Evolutionary conservation across 2,888 invertebrate genomes (phyloP), one percentile per base, ranked within the genome.

Genomic region (Lasioglossum malachurum): DNA sequence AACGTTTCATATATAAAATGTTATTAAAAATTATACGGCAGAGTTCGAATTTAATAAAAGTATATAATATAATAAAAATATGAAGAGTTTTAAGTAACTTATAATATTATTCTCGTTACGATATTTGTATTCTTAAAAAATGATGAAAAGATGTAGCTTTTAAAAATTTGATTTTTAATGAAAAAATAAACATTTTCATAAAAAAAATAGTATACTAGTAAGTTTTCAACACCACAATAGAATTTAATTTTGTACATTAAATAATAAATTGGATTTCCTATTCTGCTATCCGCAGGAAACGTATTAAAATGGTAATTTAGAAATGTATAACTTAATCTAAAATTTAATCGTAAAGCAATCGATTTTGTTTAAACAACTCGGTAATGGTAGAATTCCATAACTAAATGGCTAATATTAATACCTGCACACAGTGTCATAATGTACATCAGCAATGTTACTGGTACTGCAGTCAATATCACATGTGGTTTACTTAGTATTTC

Each of bases 401-500:
- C 96, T 93, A 97, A 96, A 75, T 96, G 96, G 91, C 98, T 98
- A 79, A 99, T 96, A 96, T 99, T 99, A 97, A 98, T 97, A 78
- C 98, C 97, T 82, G 97, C 96, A 16, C 97, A 96, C 80, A 99
- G 95, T 0, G 98, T 97, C 38, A 98, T 96, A 75, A 99, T 95
- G 95, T 98, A 99, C 75, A 97, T 95, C 23, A 99, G 93, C 89
- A 98, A 96, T 79, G 98, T 96, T 71, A 97, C 95, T 1, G 99
- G 98, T 87, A 99, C 96, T 3, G 99, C 98, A 89, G 98, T 97
- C 79, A 99, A 96, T 94, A 99, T 97, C 79, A 97, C 96, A 89
- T 99, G 97, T 1, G 98, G 98, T 94, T 97, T 98, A 91, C 98
- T 97, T 76, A 99, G 96, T 95, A 98, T 98, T 64, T 98, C 98